phyloP scores from a whole-genome alignment of 2,888 invertebrate genomes.

The Petrolisthes cinctipes region DNA sequence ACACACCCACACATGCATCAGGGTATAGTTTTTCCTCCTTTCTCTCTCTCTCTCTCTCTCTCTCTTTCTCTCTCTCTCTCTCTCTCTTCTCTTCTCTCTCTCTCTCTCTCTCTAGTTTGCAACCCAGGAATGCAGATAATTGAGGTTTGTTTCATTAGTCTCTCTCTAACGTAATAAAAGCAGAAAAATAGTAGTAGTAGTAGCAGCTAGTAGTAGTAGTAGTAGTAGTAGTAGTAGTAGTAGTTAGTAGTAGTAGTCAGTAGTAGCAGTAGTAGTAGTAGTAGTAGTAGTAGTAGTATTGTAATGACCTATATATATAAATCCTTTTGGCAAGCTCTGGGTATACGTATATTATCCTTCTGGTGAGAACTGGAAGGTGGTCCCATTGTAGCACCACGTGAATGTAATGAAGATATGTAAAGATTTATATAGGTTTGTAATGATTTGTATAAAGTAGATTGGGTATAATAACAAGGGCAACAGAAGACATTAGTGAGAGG shows the following conservation, averaged over 20 bases:
- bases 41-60: constrained; percentile 6
- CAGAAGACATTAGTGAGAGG: no score
- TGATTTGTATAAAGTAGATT: no score
- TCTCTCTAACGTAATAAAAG: neutral
- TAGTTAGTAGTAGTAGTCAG: neutral
- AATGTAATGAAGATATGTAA: no score
- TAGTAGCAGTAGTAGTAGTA: neutral
- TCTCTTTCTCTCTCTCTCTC: neutral
- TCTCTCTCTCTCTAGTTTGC: neutral
- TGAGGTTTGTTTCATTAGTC: no score
- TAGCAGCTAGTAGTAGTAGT: neutral
- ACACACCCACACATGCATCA: neutral
- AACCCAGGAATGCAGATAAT: neutral
- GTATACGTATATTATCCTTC: no score
- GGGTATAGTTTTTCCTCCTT: neutral
- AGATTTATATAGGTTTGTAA: no score
- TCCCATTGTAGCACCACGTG: no score
- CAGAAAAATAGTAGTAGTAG: neutral
- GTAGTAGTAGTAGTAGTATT: neutral
- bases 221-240: neutral
- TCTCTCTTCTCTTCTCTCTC: constrained; percentile 3
- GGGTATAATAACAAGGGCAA: no score
- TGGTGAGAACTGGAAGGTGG: no score
- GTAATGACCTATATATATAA: no score
- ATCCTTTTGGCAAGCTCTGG: no score